Conservation (phyloP, 2,888 invertebrate species). For the Leptodirus hochenwartii region DNA sequence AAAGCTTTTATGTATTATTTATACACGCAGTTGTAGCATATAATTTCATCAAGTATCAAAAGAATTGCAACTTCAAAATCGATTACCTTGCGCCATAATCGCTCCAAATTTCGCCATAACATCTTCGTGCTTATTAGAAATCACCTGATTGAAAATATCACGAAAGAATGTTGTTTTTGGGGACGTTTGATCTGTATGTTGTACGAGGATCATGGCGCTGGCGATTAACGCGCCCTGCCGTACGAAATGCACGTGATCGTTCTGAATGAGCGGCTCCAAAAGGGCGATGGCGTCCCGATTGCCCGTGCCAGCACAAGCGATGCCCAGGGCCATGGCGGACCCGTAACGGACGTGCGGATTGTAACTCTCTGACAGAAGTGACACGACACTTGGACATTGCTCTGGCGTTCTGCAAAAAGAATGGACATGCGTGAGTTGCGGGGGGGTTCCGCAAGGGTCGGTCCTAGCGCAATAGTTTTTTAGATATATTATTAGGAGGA, state of each 20-base stretch:
- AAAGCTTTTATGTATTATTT: too few species aligned
- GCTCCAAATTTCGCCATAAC: slow-evolving; percentile 99
- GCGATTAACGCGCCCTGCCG: slow-evolving; percentile 95
- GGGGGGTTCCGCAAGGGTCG: too few species aligned
- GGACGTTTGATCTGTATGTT: slow-evolving; percentile 91
- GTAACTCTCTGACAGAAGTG: slow-evolving; percentile 94
- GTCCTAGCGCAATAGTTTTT: too few species aligned
- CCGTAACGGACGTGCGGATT: slow-evolving; percentile 98
- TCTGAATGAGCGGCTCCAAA: slow-evolving; percentile 92
- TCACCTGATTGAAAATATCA: slow-evolving; percentile 85
- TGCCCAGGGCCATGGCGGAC: slow-evolving; percentile 97
- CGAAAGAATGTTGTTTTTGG: slow-evolving; percentile 92
- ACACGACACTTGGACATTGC: slow-evolving; percentile 93
- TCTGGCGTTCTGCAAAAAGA: slow-evolving; percentile 59
- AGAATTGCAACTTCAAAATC: too few species aligned
- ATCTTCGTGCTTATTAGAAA: slow-evolving; percentile 97
- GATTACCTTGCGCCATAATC: slow-evolving; percentile 67
- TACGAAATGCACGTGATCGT: slow-evolving; percentile 95
- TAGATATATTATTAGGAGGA: too few species aligned
- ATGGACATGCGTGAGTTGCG: too few species aligned
- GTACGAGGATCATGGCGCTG: slow-evolving; percentile 92
- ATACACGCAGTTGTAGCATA: too few species aligned
- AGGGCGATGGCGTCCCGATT: slow-evolving; percentile 88
- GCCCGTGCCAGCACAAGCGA: slow-evolving; percentile 96
- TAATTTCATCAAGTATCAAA: too few species aligned